A percentile compares a stretch with the other conserved stretches of the same genome.
phyloP scores from a whole-genome alignment of 2,888 invertebrate species.

The Drosophila monieri region DNA sequence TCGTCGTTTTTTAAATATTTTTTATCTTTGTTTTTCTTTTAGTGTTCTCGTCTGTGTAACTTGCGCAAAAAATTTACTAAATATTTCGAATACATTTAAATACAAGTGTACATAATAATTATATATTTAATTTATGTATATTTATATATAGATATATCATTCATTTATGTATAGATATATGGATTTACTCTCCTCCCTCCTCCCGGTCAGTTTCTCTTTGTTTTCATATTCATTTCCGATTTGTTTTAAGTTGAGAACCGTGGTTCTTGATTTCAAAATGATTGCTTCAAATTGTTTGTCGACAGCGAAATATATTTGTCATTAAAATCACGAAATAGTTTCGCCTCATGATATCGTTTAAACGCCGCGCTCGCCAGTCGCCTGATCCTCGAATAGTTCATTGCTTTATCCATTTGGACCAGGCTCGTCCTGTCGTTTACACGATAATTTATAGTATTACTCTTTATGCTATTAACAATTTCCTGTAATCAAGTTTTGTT shows the following conservation, averaged over 20 bases:
- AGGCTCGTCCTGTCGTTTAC: slow-evolving; percentile 36
- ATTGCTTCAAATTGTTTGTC: slow-evolving; percentile 82
- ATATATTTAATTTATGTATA: slow-evolving; percentile 73
- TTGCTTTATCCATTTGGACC: slow-evolving; percentile 23
- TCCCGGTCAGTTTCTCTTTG: not conserved
- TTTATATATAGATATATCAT: slow-evolving; percentile 65
- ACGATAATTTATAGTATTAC: slow-evolving; percentile 39
- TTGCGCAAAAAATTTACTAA: slow-evolving; percentile 81
- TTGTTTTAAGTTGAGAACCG: slow-evolving; percentile 36
- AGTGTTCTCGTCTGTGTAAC: slow-evolving; percentile 57
- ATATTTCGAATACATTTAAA: slow-evolving; percentile 80
- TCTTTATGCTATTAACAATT: slow-evolving; percentile 72
- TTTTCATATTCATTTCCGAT: slow-evolving; percentile 6
- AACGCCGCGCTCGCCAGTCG: slow-evolving; percentile 17
- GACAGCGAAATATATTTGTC: slow-evolving; percentile 82
- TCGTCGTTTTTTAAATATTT: slow-evolving; percentile 22
- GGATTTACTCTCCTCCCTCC: slow-evolving; percentile 8
- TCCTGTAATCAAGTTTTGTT: slow-evolving; percentile 80
- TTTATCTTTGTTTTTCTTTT: slow-evolving; percentile 27
- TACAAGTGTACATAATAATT: slow-evolving; percentile 79
- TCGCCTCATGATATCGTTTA: slow-evolving; percentile 73
- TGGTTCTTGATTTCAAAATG: slow-evolving; percentile 78
- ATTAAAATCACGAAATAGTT: slow-evolving; percentile 82
- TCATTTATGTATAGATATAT: slow-evolving; percentile 72
- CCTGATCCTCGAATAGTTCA: slow-evolving; percentile 67